phyloP scores from a whole-genome alignment of 2,888 invertebrate species.

The Pristionchus arcanus region DNA sequence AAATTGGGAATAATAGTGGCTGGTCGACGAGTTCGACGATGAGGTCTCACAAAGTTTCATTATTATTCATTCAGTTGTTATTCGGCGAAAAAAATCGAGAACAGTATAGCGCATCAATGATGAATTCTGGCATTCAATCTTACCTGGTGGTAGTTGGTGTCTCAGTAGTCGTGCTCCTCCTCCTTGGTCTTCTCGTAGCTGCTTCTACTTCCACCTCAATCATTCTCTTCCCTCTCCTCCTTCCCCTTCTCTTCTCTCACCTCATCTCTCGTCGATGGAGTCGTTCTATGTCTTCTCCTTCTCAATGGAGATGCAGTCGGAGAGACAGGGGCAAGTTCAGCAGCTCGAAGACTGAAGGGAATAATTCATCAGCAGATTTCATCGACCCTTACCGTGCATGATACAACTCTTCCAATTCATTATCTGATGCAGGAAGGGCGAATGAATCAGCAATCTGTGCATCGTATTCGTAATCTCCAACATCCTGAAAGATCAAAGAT shows the following conservation, averaged over 20 bases:
- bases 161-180: conserved; percentile 22
- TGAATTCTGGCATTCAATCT: neutral
- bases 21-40: conserved; percentile 3
- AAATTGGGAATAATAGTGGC: conserved; percentile 53
- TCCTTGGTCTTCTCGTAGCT: neutral
- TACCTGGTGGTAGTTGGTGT: conserved; percentile 23
- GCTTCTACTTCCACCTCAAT: neutral
- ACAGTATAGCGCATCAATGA: too few relatives aligned
- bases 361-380: neutral
- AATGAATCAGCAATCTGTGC: conserved; percentile 35
- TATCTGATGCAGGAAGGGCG: conserved; percentile 33
- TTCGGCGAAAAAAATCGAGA: too few relatives aligned
- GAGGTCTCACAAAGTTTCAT: neutral
- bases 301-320: neutral
- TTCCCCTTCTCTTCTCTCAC: neutral
- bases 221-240: neutral
- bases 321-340: neutral
- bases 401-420: conserved; percentile 33
- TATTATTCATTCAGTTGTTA: neutral
- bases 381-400: conserved; percentile 6
- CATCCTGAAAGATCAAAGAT: conserved; percentile 38
- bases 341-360: neutral
- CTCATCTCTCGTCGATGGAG: neutral
- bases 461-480: conserved; percentile 51
- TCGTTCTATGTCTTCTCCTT: conserved; percentile 46